phyloP scores from a whole-genome alignment of 2,888 invertebrate species.

The Cephus runcator region DNA sequence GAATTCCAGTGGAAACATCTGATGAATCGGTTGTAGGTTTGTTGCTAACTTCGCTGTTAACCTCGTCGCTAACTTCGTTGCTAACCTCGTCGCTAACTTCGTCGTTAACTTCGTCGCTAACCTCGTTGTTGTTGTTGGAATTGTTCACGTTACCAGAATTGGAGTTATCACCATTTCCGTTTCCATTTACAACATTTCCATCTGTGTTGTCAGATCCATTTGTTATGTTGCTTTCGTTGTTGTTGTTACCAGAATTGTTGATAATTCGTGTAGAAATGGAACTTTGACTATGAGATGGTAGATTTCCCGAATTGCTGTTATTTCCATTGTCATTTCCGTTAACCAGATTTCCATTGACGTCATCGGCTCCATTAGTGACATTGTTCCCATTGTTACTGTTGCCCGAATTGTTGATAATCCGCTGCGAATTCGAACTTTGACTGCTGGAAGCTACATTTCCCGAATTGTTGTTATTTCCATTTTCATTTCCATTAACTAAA shows the following conservation, averaged over 20 bases:
- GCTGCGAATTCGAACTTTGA: rapidly evolving
- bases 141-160: too few relatives aligned
- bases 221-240: neutral
- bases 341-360: conserved; percentile 11
- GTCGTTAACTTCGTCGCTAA: too few relatives aligned
- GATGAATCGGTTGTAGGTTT: neutral
- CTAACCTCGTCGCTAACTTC: too few relatives aligned
- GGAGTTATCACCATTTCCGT: neutral
- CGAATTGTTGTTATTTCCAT: neutral
- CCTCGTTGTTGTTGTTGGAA: neutral
- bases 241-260: conserved; percentile 9
- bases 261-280: neutral
- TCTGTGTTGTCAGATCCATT: neutral
- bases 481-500: conserved; percentile 11
- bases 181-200: neutral
- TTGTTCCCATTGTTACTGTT: conserved; percentile 21
- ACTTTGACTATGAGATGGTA: neutral
- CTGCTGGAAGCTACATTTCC: neutral
- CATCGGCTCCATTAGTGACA: conserved; percentile 17
- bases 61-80: too few relatives aligned
- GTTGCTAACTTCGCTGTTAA: neutral
- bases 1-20: neutral
- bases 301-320: conserved; percentile 8
- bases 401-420: conserved; percentile 18
- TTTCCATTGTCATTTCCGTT: conserved; percentile 15